phyloP scores from a whole-genome alignment of 2,113 vertebrate genomes.

The Lophura nycthemera region DNA sequence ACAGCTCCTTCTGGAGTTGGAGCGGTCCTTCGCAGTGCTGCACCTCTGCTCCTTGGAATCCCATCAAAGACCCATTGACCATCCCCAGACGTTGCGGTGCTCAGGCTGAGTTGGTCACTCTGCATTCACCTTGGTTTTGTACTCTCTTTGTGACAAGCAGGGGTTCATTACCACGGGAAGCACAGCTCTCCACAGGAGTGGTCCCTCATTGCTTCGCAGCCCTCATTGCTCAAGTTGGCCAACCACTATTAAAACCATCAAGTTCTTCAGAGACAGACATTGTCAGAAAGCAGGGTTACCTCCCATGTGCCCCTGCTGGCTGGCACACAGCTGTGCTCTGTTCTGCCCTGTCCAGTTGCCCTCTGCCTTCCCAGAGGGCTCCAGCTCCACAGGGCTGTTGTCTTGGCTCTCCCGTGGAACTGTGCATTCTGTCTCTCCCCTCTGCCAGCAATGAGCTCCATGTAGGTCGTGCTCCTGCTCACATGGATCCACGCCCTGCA shows the following conservation, averaged over 20 bases:
- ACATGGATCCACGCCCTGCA: neutral
- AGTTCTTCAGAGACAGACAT: neutral
- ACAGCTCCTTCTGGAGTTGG: neutral
- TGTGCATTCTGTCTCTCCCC: rapidly evolving
- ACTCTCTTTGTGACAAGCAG: neutral
- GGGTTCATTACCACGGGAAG: neutral
- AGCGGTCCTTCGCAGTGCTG: rapidly evolving
- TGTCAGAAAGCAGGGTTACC: neutral
- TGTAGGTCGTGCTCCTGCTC: neutral
- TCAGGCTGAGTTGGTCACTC: neutral
- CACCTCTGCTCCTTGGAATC: neutral
- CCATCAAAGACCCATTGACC: neutral
- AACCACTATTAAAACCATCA: neutral
- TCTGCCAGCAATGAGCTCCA: neutral
- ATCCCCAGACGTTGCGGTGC: neutral
- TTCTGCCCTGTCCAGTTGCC: neutral
- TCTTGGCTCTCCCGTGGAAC: neutral
- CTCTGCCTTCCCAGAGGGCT: neutral
- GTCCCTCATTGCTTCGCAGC: neutral
- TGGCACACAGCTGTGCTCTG: neutral
- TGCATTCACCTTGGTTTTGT: neutral
- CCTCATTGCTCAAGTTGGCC: neutral
- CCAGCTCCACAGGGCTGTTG: neutral
- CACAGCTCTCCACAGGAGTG: neutral
- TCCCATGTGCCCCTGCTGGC: neutral